These are phyloP conservation scores for Theretra japonica DNA, from an alignment of 2,888 invertebrate genomes.

Conservation along the genomic window DNA sequence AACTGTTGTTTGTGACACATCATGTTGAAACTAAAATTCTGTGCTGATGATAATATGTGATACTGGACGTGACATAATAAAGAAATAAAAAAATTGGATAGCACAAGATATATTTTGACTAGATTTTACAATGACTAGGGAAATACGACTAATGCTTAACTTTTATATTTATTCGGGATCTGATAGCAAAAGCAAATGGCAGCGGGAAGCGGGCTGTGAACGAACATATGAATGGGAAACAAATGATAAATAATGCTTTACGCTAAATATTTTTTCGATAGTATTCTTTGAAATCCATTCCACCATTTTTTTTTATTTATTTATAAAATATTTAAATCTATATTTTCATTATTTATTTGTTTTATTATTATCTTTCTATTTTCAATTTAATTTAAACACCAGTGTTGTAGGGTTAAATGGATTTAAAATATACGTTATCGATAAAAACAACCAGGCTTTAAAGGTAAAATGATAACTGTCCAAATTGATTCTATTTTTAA, in stretches of 20 bases:
- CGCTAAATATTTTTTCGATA: constrained; percentile 18
- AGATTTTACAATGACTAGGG: constrained; percentile 31
- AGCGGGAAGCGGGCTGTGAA: constrained; percentile 8
- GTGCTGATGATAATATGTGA: constrained; percentile 59
- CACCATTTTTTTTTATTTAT: neutral
- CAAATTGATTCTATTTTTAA: no score
- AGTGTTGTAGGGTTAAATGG: neutral
- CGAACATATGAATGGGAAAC: constrained; percentile 20
- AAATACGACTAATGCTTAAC: constrained; percentile 18
- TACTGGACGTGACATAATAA: constrained; percentile 22
- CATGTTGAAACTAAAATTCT: constrained; percentile 58
- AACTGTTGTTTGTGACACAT: constrained; percentile 63
- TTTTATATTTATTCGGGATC: constrained; percentile 9
- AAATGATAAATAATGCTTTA: constrained; percentile 32
- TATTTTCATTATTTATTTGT: no score
- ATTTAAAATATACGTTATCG: neutral
- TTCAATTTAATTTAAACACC: neutral
- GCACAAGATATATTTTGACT: constrained; percentile 29
- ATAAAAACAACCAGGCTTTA: no score
- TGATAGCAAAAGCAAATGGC: constrained; percentile 27
- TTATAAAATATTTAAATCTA: neutral
- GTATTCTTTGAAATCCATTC: constrained; percentile 11
- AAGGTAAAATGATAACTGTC: no score
- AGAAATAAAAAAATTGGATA: constrained; percentile 30
- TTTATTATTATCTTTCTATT: no score